Conservation (phyloP, 2,113 vertebrate genomes). For the Marmota monax region DNA sequence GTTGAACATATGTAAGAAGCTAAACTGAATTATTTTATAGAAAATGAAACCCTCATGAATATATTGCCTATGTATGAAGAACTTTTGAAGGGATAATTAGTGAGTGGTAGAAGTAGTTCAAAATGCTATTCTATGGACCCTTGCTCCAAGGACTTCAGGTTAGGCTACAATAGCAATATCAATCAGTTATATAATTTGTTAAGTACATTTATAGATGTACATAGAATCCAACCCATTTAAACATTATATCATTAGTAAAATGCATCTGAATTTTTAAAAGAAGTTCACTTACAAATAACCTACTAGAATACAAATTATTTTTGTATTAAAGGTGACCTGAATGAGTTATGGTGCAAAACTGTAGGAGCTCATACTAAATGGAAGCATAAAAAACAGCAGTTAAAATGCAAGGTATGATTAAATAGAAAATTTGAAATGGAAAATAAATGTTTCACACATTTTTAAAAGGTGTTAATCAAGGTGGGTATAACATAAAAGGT, state of each 20-base stretch:
- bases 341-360: neutral
- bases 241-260: conserved; percentile 26
- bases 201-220: conserved; percentile 22
- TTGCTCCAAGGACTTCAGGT: neutral
- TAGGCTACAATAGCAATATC: neutral
- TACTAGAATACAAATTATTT: conserved; percentile 39
- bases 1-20: neutral
- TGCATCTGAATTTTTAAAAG: conserved; percentile 3
- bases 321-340: neutral
- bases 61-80: neutral
- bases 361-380: conserved; percentile 4
- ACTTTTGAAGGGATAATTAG: neutral
- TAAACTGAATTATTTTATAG: conserved; percentile 2
- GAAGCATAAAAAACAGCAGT: neutral
- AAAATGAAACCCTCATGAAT: conserved; percentile 33
- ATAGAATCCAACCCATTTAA: neutral
- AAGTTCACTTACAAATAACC: conserved; percentile 46
- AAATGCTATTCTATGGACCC: neutral
- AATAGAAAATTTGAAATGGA: neutral
- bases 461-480: neutral
- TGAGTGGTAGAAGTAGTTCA: neutral
- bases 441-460: neutral
- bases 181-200: neutral
- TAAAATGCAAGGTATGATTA: conserved; percentile 2
- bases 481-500: neutral